Conservation (phyloP, 2,113 vertebrate genomes). For the Jaculus jaculus region DNA sequence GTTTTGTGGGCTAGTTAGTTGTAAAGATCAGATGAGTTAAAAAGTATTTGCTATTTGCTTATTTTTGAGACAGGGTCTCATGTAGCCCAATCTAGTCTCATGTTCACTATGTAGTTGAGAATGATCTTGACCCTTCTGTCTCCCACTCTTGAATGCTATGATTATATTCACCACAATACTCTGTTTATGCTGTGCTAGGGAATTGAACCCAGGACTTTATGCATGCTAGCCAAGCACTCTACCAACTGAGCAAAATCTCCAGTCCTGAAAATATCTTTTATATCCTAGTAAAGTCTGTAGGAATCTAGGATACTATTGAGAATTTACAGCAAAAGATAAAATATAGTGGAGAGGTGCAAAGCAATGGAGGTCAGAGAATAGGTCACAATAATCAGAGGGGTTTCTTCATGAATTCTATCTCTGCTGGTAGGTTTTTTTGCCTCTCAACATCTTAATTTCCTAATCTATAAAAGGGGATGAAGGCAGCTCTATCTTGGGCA, state of each 20-base stretch:
- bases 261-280: neutral
- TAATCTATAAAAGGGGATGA: conserved; percentile 15
- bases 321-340: neutral
- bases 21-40: neutral
- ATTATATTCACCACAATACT: neutral
- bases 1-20: neutral
- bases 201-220: neutral
- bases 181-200: neutral
- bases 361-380: neutral
- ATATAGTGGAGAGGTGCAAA: neutral
- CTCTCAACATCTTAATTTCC: neutral
- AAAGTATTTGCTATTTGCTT: neutral
- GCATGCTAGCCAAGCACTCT: neutral
- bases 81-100: neutral
- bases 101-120: neutral
- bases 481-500: neutral
- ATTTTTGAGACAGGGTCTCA: neutral
- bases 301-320: neutral
- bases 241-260: neutral
- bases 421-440: neutral
- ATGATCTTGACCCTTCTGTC: neutral
- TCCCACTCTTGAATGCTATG: neutral
- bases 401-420: neutral
- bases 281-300: neutral
- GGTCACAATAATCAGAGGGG: neutral